A percentile compares a stretch with the other conserved stretches of the same genome.
These are phyloP conservation scores for Protaetia brevitarsis DNA, from an alignment of 1,140 invertebrate genomes.

Conservation along the genomic window DNA sequence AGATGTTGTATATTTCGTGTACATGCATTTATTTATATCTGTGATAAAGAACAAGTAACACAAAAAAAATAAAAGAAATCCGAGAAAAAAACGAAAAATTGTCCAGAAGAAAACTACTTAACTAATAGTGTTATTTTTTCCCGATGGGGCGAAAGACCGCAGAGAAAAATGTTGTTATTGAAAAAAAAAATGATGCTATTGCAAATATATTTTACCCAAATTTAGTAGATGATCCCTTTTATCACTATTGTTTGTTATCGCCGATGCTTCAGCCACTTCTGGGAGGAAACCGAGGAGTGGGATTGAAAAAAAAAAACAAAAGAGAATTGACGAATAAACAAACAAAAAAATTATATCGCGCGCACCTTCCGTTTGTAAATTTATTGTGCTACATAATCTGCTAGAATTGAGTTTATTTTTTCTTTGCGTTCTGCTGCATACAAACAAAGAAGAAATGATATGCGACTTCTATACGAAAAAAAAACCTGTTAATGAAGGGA, in stretches of 20 bases:
- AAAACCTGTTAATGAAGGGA: neutral
- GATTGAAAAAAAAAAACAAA: constrained; percentile 1
- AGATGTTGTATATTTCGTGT: constrained; percentile 49
- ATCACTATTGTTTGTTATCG: neutral
- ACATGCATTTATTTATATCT: constrained; percentile 64
- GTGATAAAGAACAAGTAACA: constrained; percentile 55
- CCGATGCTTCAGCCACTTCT: neutral
- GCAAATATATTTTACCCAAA: neutral
- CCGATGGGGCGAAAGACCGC: too few species aligned
- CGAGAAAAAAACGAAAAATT: constrained; percentile 4
- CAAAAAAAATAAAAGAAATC: constrained; percentile 18
- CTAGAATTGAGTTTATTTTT: constrained; percentile 15
- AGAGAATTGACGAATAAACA: neutral
- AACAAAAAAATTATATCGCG: constrained; percentile 28
- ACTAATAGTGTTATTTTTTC: constrained; percentile 2
- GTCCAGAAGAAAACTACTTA: neutral
- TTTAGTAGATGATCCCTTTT: neutral
- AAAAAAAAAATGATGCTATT: neutral
- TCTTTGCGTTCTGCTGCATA: constrained; percentile 9
- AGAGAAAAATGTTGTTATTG: too few species aligned
- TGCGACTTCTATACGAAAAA: neutral
- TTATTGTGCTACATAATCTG: constrained; percentile 37
- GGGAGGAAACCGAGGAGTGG: neutral
- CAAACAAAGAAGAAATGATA: neutral
- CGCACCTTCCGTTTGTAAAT: constrained; percentile 41